Evolutionary conservation across 2,797 vertebrate genomes (phyloP), one percentile per base, ranked within the genome.

Genomic region (Phalanger gymnotis): DNA sequence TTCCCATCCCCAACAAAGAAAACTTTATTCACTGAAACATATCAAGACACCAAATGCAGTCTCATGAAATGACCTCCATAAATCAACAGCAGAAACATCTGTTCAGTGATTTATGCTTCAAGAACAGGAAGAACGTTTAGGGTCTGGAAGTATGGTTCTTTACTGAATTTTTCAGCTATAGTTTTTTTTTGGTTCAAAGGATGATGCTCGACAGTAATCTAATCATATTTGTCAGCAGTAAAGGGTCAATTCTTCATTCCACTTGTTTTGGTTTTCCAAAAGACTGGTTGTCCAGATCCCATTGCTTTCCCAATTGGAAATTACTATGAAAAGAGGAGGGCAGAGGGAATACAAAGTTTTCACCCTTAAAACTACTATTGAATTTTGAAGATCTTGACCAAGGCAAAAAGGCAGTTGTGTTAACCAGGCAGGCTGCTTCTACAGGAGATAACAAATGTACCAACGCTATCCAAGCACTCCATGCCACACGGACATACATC

Each of bases 91-190:
- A 30, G 55, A 89, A 87, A 22, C 55, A 55, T 94, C 95, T 87
- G 40, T 94, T 95, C 51, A 54, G 58, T 97, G 96, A 97, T 96
- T 96, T 97, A 97, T 96, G 53, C 54, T 94, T 47, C n/a, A 54
- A 93, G 58, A 95, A 34, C 14, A 19, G 57, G 91, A 91, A 94
- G n/a, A 61, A 90, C 94, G 94, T 93, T 96, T 94, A 94, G 93
- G 95, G 95, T 96, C 93, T 57, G 90, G 93, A 96, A 87, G 10
- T 19, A 91, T 40, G n/a, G 95, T 40, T 27, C 40, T 11, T 96
- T 92, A 93, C 91, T 47, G 66, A 95, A 87, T 25, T 58, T 94
- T 95, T 94, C 93, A 94, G 58, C 95, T 93, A 52, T 54, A 66
- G 53, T 93, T 92, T 40, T 93, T 40, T 93, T 92, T 92, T 95